These are phyloP conservation scores for Brachycybe producta DNA, from an alignment of 2,888 invertebrate species.

Conservation along the genomic window DNA sequence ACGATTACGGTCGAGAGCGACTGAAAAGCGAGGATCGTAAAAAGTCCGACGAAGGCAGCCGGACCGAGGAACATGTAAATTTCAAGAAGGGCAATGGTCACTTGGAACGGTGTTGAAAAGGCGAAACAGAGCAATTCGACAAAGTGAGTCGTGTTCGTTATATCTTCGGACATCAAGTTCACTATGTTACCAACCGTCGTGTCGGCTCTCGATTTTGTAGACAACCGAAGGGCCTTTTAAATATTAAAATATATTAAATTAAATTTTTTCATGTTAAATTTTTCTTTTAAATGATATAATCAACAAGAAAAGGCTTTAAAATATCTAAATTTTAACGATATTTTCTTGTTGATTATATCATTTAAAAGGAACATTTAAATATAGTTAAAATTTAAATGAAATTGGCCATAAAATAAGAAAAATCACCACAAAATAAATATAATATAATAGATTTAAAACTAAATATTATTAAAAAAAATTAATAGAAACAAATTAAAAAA, in stretches of 20 bases:
- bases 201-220: neutral
- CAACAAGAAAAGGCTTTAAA: neutral
- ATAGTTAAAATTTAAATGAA: neutral
- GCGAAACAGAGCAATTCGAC: neutral
- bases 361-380: neutral
- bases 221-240: too few species aligned
- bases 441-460: too few species aligned
- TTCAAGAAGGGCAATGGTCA: neutral
- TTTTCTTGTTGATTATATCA: neutral
- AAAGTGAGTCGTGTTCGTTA: neutral
- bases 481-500: too few species aligned
- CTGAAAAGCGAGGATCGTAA: too few species aligned
- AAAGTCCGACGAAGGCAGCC: neutral
- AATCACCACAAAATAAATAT: too few species aligned
- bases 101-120: neutral
- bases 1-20: too few species aligned
- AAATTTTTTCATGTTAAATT: too few species aligned
- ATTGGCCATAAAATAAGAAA: too few species aligned
- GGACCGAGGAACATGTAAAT: neutral
- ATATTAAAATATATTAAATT: too few species aligned
- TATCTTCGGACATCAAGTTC: neutral
- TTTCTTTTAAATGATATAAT: too few species aligned
- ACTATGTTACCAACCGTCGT: neutral
- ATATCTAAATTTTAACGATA: neutral
- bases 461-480: too few species aligned